Evolutionary conservation across 2,113 vertebrate genomes (phyloP), one percentile per base, ranked within the genome.

Genomic region (Anarrhichthys ocellatus): DNA sequence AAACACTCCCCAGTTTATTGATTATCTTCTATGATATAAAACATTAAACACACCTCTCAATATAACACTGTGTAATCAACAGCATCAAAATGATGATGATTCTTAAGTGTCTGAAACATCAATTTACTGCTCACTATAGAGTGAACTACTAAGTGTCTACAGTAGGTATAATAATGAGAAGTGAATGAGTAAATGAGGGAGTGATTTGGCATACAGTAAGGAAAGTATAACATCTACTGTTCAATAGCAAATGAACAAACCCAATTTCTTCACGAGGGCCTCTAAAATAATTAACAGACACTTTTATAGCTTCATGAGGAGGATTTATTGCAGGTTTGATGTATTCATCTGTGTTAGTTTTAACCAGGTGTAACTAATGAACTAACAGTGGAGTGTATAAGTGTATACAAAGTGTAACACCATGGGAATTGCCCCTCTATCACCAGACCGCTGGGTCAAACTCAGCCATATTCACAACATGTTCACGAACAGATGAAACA

Each of bases 401-500:
- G 24, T 46, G 0, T 46, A 9, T 11, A 50, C 29, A 52, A 24
- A 76, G 70, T 71, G 70, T 44, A 24, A 17, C 15, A 46, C 15
- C 17, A 18, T 40, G 15, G 46, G 64, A 84, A 64, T 29, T 52
- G 22, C 11, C 61, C 38, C 18, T 5, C 9, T 52, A 9, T 61
- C 65, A 84, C 27, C 9, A 52, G n/a, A 63, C 54, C 9, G 36
- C 15, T 29, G 27, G 52, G 64, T 77, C 54, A 88, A 59, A 56
- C 46, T 32, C 34, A 6, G 22, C 22, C 36, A 66, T 13, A 81
- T 65, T 82, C 66, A 68, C 70, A 76, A 82, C 74, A 67, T 83
- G 52, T 73, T 85, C 59, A 46, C 52, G 80, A 65, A 76, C 46
- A 76, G 75, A 79, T 63, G 73, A 73, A 78, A 80, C 70, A 66